Conservation (phyloP, 2,888 invertebrate genomes). For the Sicus ferrugineus region DNA sequence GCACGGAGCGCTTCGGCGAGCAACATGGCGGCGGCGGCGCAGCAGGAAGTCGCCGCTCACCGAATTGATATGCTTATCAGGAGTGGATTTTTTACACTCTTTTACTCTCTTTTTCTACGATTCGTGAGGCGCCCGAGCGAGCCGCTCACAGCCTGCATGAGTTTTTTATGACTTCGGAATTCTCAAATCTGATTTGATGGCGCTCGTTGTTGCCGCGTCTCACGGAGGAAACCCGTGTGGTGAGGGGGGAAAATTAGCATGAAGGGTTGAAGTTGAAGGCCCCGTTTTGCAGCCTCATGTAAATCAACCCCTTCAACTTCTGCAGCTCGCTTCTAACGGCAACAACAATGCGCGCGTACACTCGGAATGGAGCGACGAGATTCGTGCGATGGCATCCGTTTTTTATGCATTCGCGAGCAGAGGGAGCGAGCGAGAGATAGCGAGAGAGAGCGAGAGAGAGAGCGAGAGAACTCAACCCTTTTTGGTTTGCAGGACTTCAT, state of each 20-base stretch:
- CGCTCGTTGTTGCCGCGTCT: neutral
- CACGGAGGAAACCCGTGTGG: constrained; percentile 7
- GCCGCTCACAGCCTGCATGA: neutral
- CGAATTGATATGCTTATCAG: neutral
- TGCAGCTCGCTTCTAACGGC: neutral
- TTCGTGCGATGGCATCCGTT: constrained; percentile 15
- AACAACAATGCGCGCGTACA: constrained; percentile 8
- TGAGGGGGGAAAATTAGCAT: constrained; percentile 32
- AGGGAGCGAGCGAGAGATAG: no score
- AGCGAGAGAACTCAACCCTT: constrained; percentile 47
- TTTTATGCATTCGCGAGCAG: no score
- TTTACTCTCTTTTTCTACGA: no score
- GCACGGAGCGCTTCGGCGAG: neutral
- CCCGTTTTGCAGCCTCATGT: constrained; percentile 45
- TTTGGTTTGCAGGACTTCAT: constrained; percentile 33
- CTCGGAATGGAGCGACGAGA: constrained; percentile 8
- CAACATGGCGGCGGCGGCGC: neutral
- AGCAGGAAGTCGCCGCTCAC: neutral
- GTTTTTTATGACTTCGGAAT: neutral
- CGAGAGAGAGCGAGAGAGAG: no score
- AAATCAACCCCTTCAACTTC: constrained; percentile 59
- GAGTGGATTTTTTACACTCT: neutral
- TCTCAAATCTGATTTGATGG: constrained; percentile 33
- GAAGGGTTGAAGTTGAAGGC: constrained; percentile 49
- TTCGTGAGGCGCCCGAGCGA: neutral